Conservation (phyloP, 2,797 vertebrate genomes). For the Diplodus sargus region DNA sequence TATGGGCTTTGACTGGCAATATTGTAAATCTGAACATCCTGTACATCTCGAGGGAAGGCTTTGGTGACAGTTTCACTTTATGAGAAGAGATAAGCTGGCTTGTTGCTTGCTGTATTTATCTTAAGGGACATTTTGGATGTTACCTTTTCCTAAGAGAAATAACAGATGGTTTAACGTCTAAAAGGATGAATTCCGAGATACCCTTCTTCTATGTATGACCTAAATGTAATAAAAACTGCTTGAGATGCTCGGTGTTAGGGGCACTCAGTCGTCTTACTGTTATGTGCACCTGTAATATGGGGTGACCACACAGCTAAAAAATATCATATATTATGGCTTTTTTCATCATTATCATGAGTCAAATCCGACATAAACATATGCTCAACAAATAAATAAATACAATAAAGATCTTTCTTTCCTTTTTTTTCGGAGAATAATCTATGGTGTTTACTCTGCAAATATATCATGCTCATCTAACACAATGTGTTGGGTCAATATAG, state of each 20-base stretch:
- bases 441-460: not conserved
- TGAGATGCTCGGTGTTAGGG: not conserved
- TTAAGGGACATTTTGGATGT: not conserved
- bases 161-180: not conserved
- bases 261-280: not conserved
- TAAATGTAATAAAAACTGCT: not conserved
- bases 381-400: not conserved
- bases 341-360: not conserved
- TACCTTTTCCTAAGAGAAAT: slow-evolving; percentile 13
- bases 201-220: not conserved
- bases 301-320: not conserved
- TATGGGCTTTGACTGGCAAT: slow-evolving; percentile 9
- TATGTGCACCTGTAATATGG: not conserved
- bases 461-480: not conserved
- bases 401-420: not conserved
- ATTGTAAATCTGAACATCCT: slow-evolving; percentile 11
- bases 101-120: slow-evolving; percentile 24
- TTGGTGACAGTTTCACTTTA: slow-evolving; percentile 13
- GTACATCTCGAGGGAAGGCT: not conserved
- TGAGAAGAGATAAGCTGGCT: slow-evolving; percentile 30
- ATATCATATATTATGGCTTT: not conserved
- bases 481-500: too few species aligned
- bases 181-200: not conserved
- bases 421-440: too few species aligned
- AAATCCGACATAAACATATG: not conserved